Base-by-base conservation (phyloP, 2,888 invertebrate genomes). In the Heliconius ismenius region DNA sequence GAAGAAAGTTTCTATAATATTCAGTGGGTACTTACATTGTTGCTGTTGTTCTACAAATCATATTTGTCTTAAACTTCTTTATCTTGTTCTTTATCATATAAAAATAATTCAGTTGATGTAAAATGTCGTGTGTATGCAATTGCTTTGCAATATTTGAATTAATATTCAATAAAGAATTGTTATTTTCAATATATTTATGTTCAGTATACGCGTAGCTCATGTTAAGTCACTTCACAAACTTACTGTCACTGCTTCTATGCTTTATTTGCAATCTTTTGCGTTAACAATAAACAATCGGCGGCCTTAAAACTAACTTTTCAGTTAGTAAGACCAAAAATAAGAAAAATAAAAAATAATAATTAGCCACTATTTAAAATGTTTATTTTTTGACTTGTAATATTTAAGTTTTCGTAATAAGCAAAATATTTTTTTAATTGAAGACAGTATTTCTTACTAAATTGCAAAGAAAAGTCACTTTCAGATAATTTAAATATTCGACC, bases 21-120 rank as follows among this genome's bases (percentile, higher is more conserved):
- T 54, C 11, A 9, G 21, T 13, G 49, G n/a, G 69, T 86, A 93
- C 93, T 93, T 86, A 93, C 94, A 93, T 93, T 84, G 86, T 92
- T 77, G 87, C 81, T 83, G 90, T 86, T 90, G 86, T 89, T 90
- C 86, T 90, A 73, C 80, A 86, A 84, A 85, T 15, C 7, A 21
- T 81, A 75, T 86, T 83, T 87, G 88, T 90, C 88, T 89, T 94
- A 76, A 88, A 88, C 84, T 92, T 93, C 87, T 90, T 91, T 73
- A 88, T 84, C 83, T 89, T 91, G 83, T 91, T 88, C 81, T 88
- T 92, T 89, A 90, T 88, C 83, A 89, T 88, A 85, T 79, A 88
- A 85, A 83, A 86, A 79, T 85, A 84, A 81, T 89, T 90, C 79
- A 85, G 88, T 75, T 85, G 86, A 78, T 84, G 87, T 83, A 89